phyloP scores from a whole-genome alignment of 1,140 invertebrate species.

The Calycopis cecrops region DNA sequence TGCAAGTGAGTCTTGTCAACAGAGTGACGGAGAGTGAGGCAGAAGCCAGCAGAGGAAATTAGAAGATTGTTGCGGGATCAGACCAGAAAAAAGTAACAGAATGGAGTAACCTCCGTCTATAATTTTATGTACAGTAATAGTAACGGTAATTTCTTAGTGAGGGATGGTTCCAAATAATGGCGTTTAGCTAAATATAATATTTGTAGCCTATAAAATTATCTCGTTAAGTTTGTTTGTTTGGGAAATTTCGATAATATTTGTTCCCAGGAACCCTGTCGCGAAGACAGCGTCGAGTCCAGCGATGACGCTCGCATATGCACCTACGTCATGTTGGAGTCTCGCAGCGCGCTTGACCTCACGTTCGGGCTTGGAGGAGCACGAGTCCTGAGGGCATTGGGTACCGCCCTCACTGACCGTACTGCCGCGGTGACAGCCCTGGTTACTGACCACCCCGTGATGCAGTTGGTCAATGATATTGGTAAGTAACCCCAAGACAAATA shows the following conservation, averaged over 20 bases:
- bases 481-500: not conserved
- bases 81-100: too few species aligned
- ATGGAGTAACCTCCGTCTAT: too few species aligned
- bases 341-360: constrained; percentile 82
- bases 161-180: too few species aligned
- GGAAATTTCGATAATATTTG: not conserved
- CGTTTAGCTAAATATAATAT: too few species aligned
- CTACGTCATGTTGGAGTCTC: constrained; percentile 80
- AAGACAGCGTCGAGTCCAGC: constrained; percentile 60
- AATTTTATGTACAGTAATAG: too few species aligned
- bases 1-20: constrained; percentile 36
- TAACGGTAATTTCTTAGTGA: too few species aligned
- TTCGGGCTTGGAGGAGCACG: constrained; percentile 79
- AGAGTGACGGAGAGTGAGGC: not conserved
- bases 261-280: constrained; percentile 46
- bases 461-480: constrained; percentile 77
- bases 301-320: constrained; percentile 75
- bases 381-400: constrained; percentile 78
- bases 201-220: too few species aligned
- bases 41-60: not conserved
- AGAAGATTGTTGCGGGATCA: too few species aligned
- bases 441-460: constrained; percentile 36
- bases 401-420: constrained; percentile 71
- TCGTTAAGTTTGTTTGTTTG: not conserved
- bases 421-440: constrained; percentile 49